Evolutionary conservation across 2,797 vertebrate genomes (phyloP).

Genomic region (Rhinella marina): DNA sequence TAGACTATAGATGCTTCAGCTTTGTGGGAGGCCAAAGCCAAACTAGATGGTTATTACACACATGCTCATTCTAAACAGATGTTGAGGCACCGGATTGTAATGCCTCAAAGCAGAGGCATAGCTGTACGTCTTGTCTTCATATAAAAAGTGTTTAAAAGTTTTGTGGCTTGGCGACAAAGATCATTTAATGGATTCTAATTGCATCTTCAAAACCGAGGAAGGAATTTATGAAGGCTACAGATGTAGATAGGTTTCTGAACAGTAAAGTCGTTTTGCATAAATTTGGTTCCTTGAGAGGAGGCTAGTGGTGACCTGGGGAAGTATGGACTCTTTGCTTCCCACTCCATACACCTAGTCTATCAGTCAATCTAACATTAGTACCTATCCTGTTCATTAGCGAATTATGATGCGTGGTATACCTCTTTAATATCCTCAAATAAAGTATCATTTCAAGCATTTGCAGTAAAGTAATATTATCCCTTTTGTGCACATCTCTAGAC

Average conservation of each 20-base stretch:
- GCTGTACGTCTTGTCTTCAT: neutral
- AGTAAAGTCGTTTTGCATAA: neutral
- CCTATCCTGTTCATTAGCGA: no score
- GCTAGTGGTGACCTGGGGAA: neutral
- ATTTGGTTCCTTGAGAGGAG: neutral
- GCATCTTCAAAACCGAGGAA: neutral
- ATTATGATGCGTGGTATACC: no score
- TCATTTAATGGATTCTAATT: neutral
- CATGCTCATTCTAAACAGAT: conserved; percentile 24
- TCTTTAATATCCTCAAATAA: no score
- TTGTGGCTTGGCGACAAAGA: neutral
- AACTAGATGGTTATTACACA: conserved; percentile 17
- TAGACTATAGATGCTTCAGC: conserved; percentile 1
- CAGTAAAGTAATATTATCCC: no score
- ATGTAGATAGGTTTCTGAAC: neutral
- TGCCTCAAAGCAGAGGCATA: neutral
- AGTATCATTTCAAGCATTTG: no score
- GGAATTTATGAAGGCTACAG: neutral
- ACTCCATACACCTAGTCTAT: no score
- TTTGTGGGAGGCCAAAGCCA: conserved; percentile 33
- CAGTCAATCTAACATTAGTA: no score
- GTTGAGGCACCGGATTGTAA: neutral
- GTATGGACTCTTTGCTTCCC: neutral
- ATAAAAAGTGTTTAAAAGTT: neutral
- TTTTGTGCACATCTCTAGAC: no score